Evolutionary conservation across 2,888 invertebrate species (phyloP), one percentile per base, ranked within the genome.

Genomic region (Minunthozetes semirufus): DNA sequence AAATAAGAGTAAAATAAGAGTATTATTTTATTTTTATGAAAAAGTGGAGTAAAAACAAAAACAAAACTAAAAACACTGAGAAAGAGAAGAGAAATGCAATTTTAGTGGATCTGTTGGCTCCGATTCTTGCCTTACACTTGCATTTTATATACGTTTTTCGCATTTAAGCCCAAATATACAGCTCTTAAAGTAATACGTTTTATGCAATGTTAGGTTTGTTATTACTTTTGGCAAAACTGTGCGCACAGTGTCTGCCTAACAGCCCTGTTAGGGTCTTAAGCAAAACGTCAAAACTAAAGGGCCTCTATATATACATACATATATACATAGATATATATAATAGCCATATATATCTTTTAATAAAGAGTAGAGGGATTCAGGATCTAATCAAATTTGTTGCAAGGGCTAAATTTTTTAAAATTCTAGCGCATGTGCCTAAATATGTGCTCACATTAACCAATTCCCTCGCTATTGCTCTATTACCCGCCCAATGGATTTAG

Each of bases 231-330:
- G 61, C 61, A 61, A 61, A 61, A 22, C 27, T 61, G 4, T 53
- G 19, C 53, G 22, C 19, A 53, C 19, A n/a, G 5, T n/a, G 5
- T 53, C 19, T 53, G 50, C 8, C 15, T 8, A 11, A 11, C 9
- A 46, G 46, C 13, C 22, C 61, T 61, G 27, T 61, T 25, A 22
- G 61, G 61, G 27, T 61, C 27, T 61, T 61, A 53, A 61, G 61
- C 61, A 61, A 61, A 61, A 61, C 61, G 61, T 61, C 61, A 61
- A 61, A 61, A 61, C 61, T 61, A 61, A 61, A 61, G 61, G 25
- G 61, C 61, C 42, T 17, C 53, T 53, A 53, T 53, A 53, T 19
- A 53, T 53, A n/a, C 9, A 8, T 53, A 13, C 9, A 53, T 53
- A 3, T 53, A 22, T 53, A 53, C 13, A n/a, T 53, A 53, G 1